Evolutionary conservation across 1,140 invertebrate genomes (phyloP).

Genomic region (Conopomorpha cramerella): DNA sequence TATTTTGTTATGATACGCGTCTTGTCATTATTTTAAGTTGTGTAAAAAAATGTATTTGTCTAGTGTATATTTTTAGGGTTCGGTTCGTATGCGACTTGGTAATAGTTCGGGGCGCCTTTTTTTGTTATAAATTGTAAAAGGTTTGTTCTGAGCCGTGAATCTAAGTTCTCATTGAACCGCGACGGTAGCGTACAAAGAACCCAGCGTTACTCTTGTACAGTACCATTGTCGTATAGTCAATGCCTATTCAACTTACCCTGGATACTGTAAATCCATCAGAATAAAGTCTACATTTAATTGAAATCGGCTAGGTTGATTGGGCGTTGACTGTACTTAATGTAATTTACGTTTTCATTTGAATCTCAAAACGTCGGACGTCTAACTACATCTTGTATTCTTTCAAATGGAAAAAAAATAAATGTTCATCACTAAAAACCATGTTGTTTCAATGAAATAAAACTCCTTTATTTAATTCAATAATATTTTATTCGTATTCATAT

Average conservation of each 20-base stretch:
- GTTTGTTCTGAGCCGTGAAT: too few relatives aligned
- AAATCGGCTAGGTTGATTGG: too few relatives aligned
- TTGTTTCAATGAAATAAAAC: slow-evolving; percentile 5
- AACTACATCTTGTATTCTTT: slow-evolving; percentile 56
- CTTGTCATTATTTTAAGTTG: slow-evolving; percentile 59
- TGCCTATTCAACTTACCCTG: too few relatives aligned
- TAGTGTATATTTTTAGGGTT: slow-evolving; percentile 43
- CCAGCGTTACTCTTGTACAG: slow-evolving; percentile 1
- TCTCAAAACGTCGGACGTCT: slow-evolving; percentile 52
- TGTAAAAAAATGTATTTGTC: slow-evolving; percentile 56
- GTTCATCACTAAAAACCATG: slow-evolving; percentile 39
- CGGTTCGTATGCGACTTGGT: too few relatives aligned
- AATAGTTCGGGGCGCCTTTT: too few relatives aligned
- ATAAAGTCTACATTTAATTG: too few relatives aligned
- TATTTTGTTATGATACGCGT: slow-evolving; percentile 43
- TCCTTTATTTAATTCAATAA: slow-evolving; percentile 5
- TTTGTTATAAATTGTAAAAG: too few relatives aligned
- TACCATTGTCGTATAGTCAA: too few relatives aligned
- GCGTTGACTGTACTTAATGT: too few relatives aligned
- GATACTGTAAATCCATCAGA: too few relatives aligned
- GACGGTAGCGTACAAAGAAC: slow-evolving; percentile 20
- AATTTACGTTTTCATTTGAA: slow-evolving; percentile 56
- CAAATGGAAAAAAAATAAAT: slow-evolving; percentile 59
- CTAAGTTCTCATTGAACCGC: too few relatives aligned
- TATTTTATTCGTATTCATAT: too few relatives aligned